Conservation (phyloP, 2,797 vertebrate species). For the Amphiprion clarkii region DNA sequence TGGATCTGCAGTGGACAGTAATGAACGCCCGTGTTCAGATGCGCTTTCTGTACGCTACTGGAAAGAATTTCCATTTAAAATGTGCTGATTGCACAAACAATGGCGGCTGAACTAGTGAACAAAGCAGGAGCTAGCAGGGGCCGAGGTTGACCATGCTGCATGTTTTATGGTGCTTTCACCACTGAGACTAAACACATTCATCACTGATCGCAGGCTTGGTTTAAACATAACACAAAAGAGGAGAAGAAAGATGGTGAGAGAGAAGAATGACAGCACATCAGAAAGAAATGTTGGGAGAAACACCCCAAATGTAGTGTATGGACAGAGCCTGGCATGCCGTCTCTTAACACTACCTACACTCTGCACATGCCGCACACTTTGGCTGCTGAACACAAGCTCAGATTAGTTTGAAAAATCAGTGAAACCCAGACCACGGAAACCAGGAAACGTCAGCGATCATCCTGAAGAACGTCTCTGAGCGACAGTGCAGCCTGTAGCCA, state of each 20-base stretch:
- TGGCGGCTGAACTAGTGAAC: slow-evolving; percentile 61
- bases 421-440: slow-evolving; percentile 28
- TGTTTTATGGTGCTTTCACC: slow-evolving; percentile 66
- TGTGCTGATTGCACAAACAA: slow-evolving; percentile 71
- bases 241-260: slow-evolving; percentile 34
- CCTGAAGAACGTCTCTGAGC: slow-evolving; percentile 21
- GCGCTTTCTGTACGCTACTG: slow-evolving; percentile 43
- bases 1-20: slow-evolving; percentile 49
- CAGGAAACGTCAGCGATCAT: slow-evolving; percentile 29
- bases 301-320: background rate
- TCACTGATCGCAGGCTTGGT: slow-evolving; percentile 42
- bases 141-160: slow-evolving; percentile 48
- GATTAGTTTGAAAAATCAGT: slow-evolving; percentile 28
- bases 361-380: slow-evolving; percentile 2
- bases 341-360: slow-evolving; percentile 37
- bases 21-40: slow-evolving; percentile 40
- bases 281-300: slow-evolving; percentile 10
- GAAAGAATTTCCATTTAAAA: slow-evolving; percentile 61
- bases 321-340: slow-evolving; percentile 26
- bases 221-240: slow-evolving; percentile 54
- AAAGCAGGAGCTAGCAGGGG: slow-evolving; percentile 32
- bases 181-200: slow-evolving; percentile 73
- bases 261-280: slow-evolving; percentile 36
- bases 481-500: slow-evolving; percentile 9
- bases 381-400: slow-evolving; percentile 11